These are phyloP conservation scores for Lophius americanus DNA, from an alignment of 2,797 vertebrate species.

Conservation along the genomic window DNA sequence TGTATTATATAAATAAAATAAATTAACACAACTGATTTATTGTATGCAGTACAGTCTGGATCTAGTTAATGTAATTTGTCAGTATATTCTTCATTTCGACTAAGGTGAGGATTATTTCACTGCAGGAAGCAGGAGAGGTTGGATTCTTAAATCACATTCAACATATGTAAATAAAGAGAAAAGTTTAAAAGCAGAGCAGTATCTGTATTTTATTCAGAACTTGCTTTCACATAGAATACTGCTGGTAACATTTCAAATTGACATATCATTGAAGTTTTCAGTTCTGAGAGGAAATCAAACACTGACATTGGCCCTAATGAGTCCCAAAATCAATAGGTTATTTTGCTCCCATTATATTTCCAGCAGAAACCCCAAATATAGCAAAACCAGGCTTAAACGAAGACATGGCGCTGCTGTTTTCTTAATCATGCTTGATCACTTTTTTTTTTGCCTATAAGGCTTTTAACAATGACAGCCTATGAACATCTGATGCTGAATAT, in stretches of 20 bases:
- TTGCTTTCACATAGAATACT: not conserved
- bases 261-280: conserved; percentile 42
- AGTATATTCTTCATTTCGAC: conserved; percentile 16
- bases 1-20: not conserved
- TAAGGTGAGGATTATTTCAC: not conserved
- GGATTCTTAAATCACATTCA: conserved; percentile 19
- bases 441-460: conserved; percentile 26
- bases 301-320: conserved; percentile 28
- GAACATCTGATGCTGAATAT: conserved; percentile 34
- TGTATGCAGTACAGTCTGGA: not conserved
- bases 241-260: conserved; percentile 41
- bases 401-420: conserved; percentile 34
- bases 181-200: not conserved
- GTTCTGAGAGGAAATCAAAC: conserved; percentile 26
- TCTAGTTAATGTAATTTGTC: not conserved
- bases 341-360: conserved; percentile 20
- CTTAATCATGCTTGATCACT: conserved; percentile 38
- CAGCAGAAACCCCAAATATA: conserved; percentile 12
- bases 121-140: conserved; percentile 11
- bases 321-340: conserved; percentile 39
- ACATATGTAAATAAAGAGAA: not conserved
- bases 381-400: conserved; percentile 13
- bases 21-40: too few species aligned
- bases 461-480: conserved; percentile 37
- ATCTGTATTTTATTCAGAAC: too few species aligned